These are phyloP conservation scores for Oxyscelio sp. DNA, from an alignment of 2,888 invertebrate species.

Conservation along the genomic window DNA sequence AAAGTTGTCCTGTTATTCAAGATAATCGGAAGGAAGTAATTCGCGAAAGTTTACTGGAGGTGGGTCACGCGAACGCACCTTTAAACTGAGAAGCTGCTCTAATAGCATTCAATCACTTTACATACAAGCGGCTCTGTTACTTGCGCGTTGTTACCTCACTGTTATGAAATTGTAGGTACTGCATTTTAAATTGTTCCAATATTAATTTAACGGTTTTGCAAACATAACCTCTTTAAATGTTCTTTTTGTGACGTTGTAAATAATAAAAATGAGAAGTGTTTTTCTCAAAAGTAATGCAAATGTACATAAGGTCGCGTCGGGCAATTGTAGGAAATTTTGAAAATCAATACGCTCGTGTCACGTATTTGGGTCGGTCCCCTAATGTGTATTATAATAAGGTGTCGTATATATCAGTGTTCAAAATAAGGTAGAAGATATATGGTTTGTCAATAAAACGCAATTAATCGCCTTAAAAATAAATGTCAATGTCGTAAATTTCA, in stretches of 20 bases:
- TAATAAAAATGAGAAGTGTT: background rate
- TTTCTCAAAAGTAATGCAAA: too few species aligned
- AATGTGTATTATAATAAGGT: slow-evolving; percentile 63
- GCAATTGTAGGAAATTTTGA: background rate
- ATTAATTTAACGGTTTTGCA: background rate
- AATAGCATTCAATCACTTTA: slow-evolving; percentile 61
- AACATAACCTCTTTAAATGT: too few species aligned
- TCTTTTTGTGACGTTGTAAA: too few species aligned
- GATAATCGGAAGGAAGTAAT: too few species aligned
- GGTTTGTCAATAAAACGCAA: slow-evolving; percentile 57
- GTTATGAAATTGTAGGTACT: slow-evolving; percentile 52
- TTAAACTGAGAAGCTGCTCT: slow-evolving; percentile 64
- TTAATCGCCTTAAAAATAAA: slow-evolving; percentile 38
- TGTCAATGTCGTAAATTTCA: slow-evolving; percentile 30
- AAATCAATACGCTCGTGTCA: slow-evolving; percentile 55
- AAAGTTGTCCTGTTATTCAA: too few species aligned
- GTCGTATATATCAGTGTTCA: slow-evolving; percentile 50
- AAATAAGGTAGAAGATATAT: slow-evolving; percentile 48
- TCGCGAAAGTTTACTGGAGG: slow-evolving; percentile 78
- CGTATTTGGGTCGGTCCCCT: slow-evolving; percentile 51
- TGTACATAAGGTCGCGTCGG: too few species aligned
- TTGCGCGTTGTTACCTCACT: slow-evolving; percentile 29
- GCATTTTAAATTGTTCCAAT: slow-evolving; percentile 14
- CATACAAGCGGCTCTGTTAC: slow-evolving; percentile 18
- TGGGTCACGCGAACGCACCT: slow-evolving; percentile 77